Base-by-base conservation (phyloP, 2,888 invertebrate species). In the Ophion obscuratus region DNA sequence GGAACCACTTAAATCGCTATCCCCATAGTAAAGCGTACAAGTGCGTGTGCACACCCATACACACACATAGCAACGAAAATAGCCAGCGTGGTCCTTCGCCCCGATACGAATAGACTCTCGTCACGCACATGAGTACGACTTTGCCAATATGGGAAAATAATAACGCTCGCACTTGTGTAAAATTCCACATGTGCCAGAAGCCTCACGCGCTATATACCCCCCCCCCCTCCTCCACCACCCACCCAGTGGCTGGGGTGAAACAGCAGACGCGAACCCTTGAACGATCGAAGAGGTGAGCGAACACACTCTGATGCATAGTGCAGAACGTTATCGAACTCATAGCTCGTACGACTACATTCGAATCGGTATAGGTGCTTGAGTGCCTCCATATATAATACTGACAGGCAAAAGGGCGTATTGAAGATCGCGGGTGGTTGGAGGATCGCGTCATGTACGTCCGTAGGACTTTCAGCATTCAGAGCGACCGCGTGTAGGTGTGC, bases 241-340 rank as follows among this genome's bases (percentile, higher is more conserved):
- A n/a, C n/a, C n/a, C n/a, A n/a, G n/a, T n/a, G 31, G 31, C 3
- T 31, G 31, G 31, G 31, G 31, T 31, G 62, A 40, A 61, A 76
- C 82, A 67, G 79, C 71, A 73, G 80, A 40, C 83, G 77, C 73
- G 77, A 71, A 83, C 83, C 86, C 86, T 81, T 77, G 83, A 73
- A 59, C 73, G 73, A 61, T 76, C 76, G 68, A 81, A 73, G 79
- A 85, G 84, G 73, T 68, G 67, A 81, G 44, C 76, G 62, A 67
- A 86, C 83, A 81, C 71, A 77, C 66, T 76, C 85, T 68, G 79
- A 75, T 68, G 83, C 71, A 79, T 44, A 73, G 79, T 74, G 47
- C 70, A 44, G 79, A 77, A 20, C 66, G 85, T 80, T 83, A 80
- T 83, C 83, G 80, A 80, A 81, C 76, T 77, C 73, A 83, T 86